Conservation (phyloP, 2,113 vertebrate species). For the Podilymbus podiceps region DNA sequence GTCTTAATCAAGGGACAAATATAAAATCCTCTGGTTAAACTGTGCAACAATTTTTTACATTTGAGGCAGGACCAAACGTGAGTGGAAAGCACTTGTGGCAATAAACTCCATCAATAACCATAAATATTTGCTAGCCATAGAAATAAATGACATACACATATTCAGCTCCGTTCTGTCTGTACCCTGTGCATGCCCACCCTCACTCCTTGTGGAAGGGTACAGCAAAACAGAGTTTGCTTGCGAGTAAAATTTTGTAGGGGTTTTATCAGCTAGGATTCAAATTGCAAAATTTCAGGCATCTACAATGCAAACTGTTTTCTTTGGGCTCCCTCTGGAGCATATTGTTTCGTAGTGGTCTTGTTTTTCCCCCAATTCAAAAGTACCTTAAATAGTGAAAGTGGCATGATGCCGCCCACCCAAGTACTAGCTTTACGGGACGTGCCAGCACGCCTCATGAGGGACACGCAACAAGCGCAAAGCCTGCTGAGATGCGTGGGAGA, state of each 20-base stretch:
- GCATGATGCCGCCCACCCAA: background rate
- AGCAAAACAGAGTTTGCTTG: background rate
- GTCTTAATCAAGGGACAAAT: background rate
- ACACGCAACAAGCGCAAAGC: background rate
- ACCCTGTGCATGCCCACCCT: background rate
- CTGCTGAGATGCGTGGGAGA: background rate
- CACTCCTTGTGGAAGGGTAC: background rate
- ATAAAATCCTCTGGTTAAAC: background rate
- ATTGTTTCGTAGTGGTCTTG: background rate
- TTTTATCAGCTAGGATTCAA: background rate
- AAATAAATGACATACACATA: background rate
- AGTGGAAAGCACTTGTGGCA: background rate
- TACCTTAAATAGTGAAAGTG: background rate
- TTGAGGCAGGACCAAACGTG: background rate
- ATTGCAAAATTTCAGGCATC: background rate
- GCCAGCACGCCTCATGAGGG: accelerated
- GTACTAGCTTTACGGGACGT: background rate
- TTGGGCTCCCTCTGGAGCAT: background rate
- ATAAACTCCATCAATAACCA: background rate
- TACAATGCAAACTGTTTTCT: background rate
- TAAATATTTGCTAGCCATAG: background rate
- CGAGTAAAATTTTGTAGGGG: background rate
- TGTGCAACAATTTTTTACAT: background rate
- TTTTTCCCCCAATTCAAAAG: background rate
- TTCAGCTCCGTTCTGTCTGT: background rate